These are phyloP conservation scores for Plecotus auritus DNA, from an alignment of 2,113 vertebrate species.

Conservation along the genomic window DNA sequence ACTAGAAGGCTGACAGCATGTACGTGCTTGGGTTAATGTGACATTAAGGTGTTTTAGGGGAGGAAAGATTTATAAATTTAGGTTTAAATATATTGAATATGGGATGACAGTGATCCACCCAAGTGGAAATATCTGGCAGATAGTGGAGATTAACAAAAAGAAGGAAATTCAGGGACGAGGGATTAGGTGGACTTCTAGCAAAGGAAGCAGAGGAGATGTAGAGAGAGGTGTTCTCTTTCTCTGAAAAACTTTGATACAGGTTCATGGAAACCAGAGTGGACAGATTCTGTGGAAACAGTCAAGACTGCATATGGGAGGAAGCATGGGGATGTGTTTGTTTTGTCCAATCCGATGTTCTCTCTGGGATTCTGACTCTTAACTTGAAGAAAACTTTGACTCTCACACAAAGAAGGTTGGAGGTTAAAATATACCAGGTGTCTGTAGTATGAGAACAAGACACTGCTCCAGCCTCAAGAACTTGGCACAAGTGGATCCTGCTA, in stretches of 20 bases:
- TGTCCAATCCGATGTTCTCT: neutral
- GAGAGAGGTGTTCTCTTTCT: neutral
- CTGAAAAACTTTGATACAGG: neutral
- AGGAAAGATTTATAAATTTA: neutral
- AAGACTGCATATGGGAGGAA: neutral
- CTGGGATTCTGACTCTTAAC: neutral
- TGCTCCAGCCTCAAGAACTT: neutral
- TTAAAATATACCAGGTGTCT: neutral
- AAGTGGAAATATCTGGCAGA: neutral
- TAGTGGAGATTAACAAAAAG: neutral
- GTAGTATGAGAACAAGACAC: neutral
- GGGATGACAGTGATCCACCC: neutral
- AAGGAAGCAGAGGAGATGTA: neutral
- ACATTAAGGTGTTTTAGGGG: neutral
- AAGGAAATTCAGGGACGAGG: neutral
- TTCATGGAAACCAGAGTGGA: neutral
- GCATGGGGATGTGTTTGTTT: neutral
- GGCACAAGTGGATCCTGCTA: neutral
- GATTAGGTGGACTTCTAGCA: neutral
- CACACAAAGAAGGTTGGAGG: neutral
- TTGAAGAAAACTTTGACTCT: neutral
- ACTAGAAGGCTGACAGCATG: neutral
- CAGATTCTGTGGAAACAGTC: neutral
- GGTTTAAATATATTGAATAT: neutral
- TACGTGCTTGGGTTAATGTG: neutral